Evolutionary conservation across 1,140 invertebrate genomes (phyloP).

Genomic region (Meteorus sp.): DNA sequence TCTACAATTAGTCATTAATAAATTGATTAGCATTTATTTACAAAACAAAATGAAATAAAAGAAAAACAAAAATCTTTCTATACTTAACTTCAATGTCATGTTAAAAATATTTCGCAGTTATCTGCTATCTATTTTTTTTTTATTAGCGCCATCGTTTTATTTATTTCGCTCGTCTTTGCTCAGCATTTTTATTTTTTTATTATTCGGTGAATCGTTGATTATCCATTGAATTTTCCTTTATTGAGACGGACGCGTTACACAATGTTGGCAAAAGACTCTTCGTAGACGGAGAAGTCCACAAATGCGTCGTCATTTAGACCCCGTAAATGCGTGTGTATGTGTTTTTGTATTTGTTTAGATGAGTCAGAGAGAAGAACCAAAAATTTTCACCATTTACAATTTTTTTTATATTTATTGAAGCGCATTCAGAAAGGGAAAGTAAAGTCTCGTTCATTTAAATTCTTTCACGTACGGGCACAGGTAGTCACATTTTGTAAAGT

Average conservation of each 20-base stretch:
- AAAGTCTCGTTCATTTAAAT: no score
- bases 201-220: not conserved
- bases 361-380: no score
- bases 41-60: constrained; percentile 25
- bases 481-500: no score
- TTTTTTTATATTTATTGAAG: no score
- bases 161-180: not conserved
- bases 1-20: constrained; percentile 23
- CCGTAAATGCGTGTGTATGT: no score
- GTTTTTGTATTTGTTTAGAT: no score
- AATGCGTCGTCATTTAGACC: no score
- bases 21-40: constrained; percentile 24
- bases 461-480: no score
- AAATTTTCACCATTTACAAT: no score
- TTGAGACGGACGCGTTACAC: constrained; percentile 4
- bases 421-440: no score
- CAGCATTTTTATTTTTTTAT: not conserved
- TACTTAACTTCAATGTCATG: constrained; percentile 30
- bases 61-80: not conserved
- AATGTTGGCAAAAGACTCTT: not conserved
- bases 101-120: constrained; percentile 57
- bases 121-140: constrained; percentile 21
- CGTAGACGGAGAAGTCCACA: no score
- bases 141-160: constrained; percentile 3
- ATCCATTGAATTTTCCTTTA: not conserved